These are phyloP conservation scores for Bolinopsis microptera DNA, from an alignment of 37 sponge, comb jelly and placozoan species.

Conservation along the genomic window DNA sequence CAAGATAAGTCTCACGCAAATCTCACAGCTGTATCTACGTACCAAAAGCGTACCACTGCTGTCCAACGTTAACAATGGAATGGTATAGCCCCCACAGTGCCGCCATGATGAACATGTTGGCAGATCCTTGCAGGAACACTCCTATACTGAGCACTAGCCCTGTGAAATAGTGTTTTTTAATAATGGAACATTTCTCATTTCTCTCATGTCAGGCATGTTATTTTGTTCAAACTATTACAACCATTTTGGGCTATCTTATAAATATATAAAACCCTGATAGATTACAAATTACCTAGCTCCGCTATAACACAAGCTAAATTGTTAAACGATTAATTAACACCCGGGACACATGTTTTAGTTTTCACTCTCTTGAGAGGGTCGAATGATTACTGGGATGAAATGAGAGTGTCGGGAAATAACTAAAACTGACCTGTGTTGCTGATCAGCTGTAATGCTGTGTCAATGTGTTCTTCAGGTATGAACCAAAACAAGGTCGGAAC, in stretches of 20 bases:
- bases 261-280: too few species aligned
- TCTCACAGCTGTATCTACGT: too few species aligned
- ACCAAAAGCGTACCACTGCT: slow-evolving; percentile 88
- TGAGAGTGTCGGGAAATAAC: not conserved
- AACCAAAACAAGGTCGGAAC: slow-evolving; percentile 89
- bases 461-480: slow-evolving; percentile 67
- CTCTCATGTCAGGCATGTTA: too few species aligned
- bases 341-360: too few species aligned
- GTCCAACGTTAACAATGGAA: slow-evolving; percentile 86
- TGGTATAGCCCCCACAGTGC: slow-evolving; percentile 83
- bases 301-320: too few species aligned
- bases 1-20: too few species aligned
- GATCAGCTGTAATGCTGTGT: slow-evolving; percentile 68
- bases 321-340: too few species aligned
- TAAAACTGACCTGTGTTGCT: not conserved
- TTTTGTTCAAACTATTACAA: too few species aligned
- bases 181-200: too few species aligned
- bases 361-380: too few species aligned
- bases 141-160: slow-evolving; percentile 74
- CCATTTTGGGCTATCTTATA: too few species aligned
- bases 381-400: too few species aligned
- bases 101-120: slow-evolving; percentile 79
- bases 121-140: slow-evolving; percentile 77
- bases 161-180: not conserved
- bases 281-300: not conserved